Percentiles rank a stretch among this genome's conserved stretches.
Conservation (phyloP, 2,888 invertebrate species). For the Buathra laborator region DNA sequence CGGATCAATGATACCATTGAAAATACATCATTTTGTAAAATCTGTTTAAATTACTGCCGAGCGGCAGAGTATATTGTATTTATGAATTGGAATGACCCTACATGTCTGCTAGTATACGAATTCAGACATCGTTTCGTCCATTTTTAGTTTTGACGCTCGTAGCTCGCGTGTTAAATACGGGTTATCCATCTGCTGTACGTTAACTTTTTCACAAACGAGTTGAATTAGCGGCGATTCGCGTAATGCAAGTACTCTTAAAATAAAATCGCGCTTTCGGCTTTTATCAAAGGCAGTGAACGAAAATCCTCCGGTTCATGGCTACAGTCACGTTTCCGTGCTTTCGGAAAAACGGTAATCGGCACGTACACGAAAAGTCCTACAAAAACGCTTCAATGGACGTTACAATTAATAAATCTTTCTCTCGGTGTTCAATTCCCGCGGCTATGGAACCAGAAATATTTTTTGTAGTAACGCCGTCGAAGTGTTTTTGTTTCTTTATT, state of each 20-base stretch:
- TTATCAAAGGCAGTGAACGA: conserved; percentile 29
- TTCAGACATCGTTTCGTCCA: too few species aligned
- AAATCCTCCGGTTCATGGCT: conserved; percentile 9
- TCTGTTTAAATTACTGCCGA: too few species aligned
- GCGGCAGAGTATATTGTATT: too few species aligned
- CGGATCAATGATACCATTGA: neutral
- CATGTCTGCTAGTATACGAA: too few species aligned
- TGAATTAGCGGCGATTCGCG: conserved; percentile 33
- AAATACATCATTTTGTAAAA: too few species aligned
- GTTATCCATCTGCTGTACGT: neutral
- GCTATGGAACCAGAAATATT: too few species aligned
- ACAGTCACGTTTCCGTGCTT: conserved; percentile 24
- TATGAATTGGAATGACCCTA: too few species aligned
- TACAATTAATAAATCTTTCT: neutral
- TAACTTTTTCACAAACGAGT: conserved; percentile 28
- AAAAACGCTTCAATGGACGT: neutral
- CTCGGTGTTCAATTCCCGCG: neutral
- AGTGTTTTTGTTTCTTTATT: neutral
- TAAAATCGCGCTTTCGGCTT: conserved; percentile 33
- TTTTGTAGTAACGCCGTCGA: neutral
- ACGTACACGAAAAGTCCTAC: neutral
- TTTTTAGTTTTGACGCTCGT: too few species aligned
- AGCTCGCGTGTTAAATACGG: neutral
- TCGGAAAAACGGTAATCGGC: neutral
- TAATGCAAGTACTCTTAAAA: conserved; percentile 22